Evolutionary conservation across 2,113 vertebrate species (phyloP).

Genomic region (Tragelaphus imberbis): DNA sequence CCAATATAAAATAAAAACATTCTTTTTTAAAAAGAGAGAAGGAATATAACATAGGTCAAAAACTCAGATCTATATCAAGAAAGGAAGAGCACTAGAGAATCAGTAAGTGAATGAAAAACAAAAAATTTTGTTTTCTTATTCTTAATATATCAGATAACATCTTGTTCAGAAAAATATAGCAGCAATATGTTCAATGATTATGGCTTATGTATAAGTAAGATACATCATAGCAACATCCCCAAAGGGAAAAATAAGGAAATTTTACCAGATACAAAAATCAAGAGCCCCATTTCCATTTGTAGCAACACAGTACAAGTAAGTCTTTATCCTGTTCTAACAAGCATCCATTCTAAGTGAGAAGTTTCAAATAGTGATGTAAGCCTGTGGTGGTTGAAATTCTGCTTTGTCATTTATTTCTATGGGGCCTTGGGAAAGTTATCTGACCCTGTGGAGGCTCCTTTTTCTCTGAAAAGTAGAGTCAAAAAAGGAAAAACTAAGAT

Average conservation of each 20-base stretch:
- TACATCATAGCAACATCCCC: not conserved
- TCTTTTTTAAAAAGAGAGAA: not conserved
- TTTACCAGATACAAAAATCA: not conserved
- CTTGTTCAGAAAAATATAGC: not conserved
- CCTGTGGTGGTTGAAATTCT: not conserved
- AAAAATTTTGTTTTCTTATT: not conserved
- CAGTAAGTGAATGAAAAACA: not conserved
- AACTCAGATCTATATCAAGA: not conserved
- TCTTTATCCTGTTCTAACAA: not conserved
- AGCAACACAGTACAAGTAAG: not conserved
- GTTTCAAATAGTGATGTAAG: not conserved
- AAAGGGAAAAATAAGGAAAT: not conserved
- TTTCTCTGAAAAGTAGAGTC: not conserved
- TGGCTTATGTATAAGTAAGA: not conserved
- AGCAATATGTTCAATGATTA: not conserved
- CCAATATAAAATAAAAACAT: not conserved
- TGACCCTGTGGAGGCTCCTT: not conserved
- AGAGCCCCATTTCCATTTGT: not conserved
- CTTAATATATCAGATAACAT: not conserved
- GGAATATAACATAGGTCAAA: not conserved
- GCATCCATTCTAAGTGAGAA: not conserved
- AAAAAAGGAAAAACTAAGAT: not conserved
- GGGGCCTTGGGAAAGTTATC: not conserved
- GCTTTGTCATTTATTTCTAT: not conserved
- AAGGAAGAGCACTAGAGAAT: not conserved